Evolutionary conservation across 1,140 invertebrate species (phyloP).

Genomic region (Tenebrio molitor): DNA sequence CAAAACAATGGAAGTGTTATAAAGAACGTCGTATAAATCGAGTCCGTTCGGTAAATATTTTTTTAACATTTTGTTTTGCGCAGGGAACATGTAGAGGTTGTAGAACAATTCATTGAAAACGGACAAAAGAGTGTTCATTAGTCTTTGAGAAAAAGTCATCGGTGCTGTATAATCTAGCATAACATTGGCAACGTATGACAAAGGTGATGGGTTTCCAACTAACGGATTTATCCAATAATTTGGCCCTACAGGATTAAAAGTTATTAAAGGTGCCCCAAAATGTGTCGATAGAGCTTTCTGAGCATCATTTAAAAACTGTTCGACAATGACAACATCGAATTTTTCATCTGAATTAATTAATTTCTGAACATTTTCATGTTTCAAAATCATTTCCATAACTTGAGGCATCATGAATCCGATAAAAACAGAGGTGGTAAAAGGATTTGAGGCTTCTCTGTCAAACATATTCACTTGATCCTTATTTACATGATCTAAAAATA

Average conservation of each 20-base stretch:
- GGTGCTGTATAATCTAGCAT: slow-evolving; percentile 59
- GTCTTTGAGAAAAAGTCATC: slow-evolving; percentile 67
- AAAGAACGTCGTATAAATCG: slow-evolving; percentile 69
- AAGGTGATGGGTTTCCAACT: slow-evolving; percentile 65
- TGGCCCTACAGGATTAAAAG: slow-evolving; percentile 28
- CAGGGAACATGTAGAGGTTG: slow-evolving; percentile 56
- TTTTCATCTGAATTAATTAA: slow-evolving; percentile 22
- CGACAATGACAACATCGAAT: slow-evolving; percentile 26
- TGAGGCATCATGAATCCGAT: background rate
- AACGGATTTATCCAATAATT: slow-evolving; percentile 53
- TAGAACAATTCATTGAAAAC: slow-evolving; percentile 38
- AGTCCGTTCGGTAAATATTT: slow-evolving; percentile 67
- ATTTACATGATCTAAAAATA: background rate
- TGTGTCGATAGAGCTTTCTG: slow-evolving; percentile 18
- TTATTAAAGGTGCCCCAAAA: slow-evolving; percentile 21
- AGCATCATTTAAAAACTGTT: slow-evolving; percentile 13
- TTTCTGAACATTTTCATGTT: slow-evolving; percentile 29
- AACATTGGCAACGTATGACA: slow-evolving; percentile 64
- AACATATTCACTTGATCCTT: slow-evolving; percentile 40
- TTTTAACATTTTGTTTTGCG: slow-evolving; percentile 63
- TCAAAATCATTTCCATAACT: background rate
- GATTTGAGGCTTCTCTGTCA: background rate
- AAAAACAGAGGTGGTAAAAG: background rate
- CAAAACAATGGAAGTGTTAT: slow-evolving; percentile 69
- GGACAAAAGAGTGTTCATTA: slow-evolving; percentile 62